These are phyloP conservation scores for Agraylea sexmaculata DNA, from an alignment of 1,140 invertebrate genomes.

Conservation along the genomic window DNA sequence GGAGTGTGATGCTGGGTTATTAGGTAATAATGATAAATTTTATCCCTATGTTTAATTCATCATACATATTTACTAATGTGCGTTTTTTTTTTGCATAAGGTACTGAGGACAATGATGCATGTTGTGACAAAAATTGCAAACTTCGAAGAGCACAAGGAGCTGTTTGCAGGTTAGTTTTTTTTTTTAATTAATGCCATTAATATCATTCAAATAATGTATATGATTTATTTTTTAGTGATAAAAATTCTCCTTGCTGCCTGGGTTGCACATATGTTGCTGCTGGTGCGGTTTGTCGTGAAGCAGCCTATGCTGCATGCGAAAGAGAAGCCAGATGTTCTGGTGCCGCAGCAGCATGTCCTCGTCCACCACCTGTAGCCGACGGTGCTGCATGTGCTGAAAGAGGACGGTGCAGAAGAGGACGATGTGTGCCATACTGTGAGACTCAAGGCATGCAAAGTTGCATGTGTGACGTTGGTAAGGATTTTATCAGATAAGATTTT, in stretches of 20 bases:
- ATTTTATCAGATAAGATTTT: slow-evolving; percentile 6
- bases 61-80: not conserved
- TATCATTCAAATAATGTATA: not conserved
- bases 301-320: slow-evolving; percentile 80
- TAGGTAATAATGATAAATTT: slow-evolving; percentile 36
- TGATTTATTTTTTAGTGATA: slow-evolving; percentile 55
- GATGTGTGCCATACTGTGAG: slow-evolving; percentile 87
- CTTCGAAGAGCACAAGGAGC: slow-evolving; percentile 66
- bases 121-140: slow-evolving; percentile 88
- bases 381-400: slow-evolving; percentile 78
- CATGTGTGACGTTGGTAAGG: slow-evolving; percentile 85
- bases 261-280: slow-evolving; percentile 74
- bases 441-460: slow-evolving; percentile 83
- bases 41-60: not conserved
- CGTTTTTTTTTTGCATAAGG: slow-evolving; percentile 27
- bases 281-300: slow-evolving; percentile 74
- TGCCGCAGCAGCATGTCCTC: slow-evolving; percentile 51
- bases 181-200: not conserved
- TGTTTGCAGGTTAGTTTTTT: slow-evolving; percentile 58
- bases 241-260: slow-evolving; percentile 89
- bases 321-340: slow-evolving; percentile 73
- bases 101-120: slow-evolving; percentile 82
- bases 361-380: slow-evolving; percentile 77
- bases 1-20: slow-evolving; percentile 86
- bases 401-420: slow-evolving; percentile 72